Evolutionary conservation across 2,888 invertebrate species (phyloP).

Genomic region (Nymphalis c-album): DNA sequence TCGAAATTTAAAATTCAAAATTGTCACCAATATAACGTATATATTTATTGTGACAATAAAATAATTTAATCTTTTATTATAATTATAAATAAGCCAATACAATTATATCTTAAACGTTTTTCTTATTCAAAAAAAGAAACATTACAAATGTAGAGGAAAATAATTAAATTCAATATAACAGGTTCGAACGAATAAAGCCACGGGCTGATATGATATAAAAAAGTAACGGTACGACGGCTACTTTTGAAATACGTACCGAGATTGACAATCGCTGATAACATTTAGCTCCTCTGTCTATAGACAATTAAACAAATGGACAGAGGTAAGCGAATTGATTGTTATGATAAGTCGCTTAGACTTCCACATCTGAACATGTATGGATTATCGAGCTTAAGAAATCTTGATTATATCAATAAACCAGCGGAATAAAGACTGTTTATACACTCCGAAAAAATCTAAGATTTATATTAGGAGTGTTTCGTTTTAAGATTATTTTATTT

Average conservation of each 20-base stretch:
- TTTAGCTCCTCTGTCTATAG: conserved; percentile 68
- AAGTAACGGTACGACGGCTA: conserved; percentile 23
- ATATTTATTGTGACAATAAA: too few relatives aligned
- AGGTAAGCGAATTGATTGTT: conserved; percentile 72
- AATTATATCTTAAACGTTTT: neutral
- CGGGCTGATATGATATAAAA: conserved; percentile 22
- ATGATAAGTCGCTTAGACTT: conserved; percentile 69
- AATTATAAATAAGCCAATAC: neutral
- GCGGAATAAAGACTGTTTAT: conserved; percentile 5
- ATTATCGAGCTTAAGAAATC: conserved; percentile 28
- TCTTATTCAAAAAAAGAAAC: neutral
- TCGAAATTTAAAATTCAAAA: too few relatives aligned
- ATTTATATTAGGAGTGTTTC: neutral
- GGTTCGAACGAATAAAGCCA: conserved; percentile 25
- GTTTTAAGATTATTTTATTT: neutral
- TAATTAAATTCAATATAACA: conserved; percentile 22
- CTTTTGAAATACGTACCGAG: conserved; percentile 44
- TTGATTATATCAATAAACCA: conserved; percentile 17
- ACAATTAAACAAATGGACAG: conserved; percentile 78
- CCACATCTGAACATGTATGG: conserved; percentile 41
- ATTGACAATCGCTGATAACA: conserved; percentile 78
- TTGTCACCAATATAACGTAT: too few relatives aligned
- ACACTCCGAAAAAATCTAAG: neutral
- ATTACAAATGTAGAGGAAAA: conserved; percentile 8
- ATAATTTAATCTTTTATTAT: too few relatives aligned